Conservation (phyloP, 1,140 invertebrate genomes). For the Drosophila mayri region DNA sequence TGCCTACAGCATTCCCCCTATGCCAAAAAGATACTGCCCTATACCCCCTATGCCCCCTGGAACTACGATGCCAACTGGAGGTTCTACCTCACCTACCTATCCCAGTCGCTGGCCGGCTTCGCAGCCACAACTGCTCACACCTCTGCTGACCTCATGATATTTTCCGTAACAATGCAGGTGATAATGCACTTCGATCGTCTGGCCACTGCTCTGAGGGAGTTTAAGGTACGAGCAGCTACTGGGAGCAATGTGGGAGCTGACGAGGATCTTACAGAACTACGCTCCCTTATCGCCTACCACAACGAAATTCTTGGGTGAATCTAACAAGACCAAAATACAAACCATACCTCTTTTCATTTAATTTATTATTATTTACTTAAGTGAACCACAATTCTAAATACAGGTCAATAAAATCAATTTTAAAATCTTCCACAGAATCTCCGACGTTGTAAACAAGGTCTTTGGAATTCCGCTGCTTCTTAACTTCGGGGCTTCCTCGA, state of each 20-base stretch:
- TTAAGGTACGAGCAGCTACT: conserved; percentile 7
- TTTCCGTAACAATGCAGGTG: conserved; percentile 56
- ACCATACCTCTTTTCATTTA: too few relatives aligned
- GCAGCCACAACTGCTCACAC: conserved; percentile 57
- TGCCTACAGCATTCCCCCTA: conserved; percentile 12
- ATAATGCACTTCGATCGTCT: conserved; percentile 71
- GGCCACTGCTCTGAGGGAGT: conserved; percentile 13
- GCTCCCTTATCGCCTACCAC: conserved; percentile 58
- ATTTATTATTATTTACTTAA: too few relatives aligned
- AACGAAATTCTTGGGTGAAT: conserved; percentile 47
- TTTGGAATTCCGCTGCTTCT: conserved; percentile 65
- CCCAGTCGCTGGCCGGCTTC: conserved; percentile 51
- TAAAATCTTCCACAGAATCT: too few relatives aligned
- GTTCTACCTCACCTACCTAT: conserved; percentile 45
- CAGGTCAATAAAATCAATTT: too few relatives aligned
- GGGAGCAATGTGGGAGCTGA: neutral
- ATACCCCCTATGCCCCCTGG: conserved; percentile 52
- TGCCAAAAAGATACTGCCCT: conserved; percentile 48
- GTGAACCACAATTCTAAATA: too few relatives aligned
- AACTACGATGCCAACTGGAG: conserved; percentile 28
- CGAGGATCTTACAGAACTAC: conserved; percentile 44
- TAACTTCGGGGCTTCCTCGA: conserved; percentile 61
- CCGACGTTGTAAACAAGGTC: conserved; percentile 62
- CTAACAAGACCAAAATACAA: too few relatives aligned
- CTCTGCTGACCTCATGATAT: conserved; percentile 63